Base-by-base conservation (phyloP, 2,888 invertebrate genomes). In the Melanotus villosus region DNA sequence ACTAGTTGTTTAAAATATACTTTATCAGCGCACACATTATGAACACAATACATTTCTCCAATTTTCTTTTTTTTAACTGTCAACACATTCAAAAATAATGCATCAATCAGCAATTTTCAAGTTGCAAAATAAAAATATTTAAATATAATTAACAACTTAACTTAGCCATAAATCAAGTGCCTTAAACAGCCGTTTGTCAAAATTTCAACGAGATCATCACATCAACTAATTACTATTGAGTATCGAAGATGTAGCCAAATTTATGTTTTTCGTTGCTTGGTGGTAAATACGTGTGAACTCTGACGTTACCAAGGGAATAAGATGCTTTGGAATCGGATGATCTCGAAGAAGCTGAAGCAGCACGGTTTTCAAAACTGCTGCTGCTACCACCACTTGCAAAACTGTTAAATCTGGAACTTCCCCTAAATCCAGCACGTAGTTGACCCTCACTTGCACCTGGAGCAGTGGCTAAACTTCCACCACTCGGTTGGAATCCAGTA, bases 401-500 rank as follows among this genome's bases (percentile, higher is more conserved):
- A 18, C 30, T 43, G 14, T 16, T 41, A 18, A 41, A 14, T 41
- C 41, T 12, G 16, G 58, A 41, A 57, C 34, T 16, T 1, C 65
- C n/a, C 21, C 54, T 36, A 34, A 23, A 43, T 23, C 64, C 32
- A 14, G 63, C 45, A 30, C 68, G 26, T 18, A 73, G 52, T 45
- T 73, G 68, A 14, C 58, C 57, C 30, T 71, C 73, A 26, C 30
- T 63, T 21, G 75, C 52, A 18, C 76, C 77, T 65, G 77, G 77
- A 12, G 76, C 72, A 18, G 34, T 45, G 30, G 78, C 77, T 70
- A 84, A 77, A 75, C 81, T 84, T 26, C 83, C 83, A 21, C 81
- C 81, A 63, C 81, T 78, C 26, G 81, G 79, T 34, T 80, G 77
- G 75, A 74, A 74, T 52, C 74, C 76, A 18, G 73, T 74, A n/a